Base-by-base conservation (phyloP, 2,797 vertebrate species). In the Perdix hodgsoniae region DNA sequence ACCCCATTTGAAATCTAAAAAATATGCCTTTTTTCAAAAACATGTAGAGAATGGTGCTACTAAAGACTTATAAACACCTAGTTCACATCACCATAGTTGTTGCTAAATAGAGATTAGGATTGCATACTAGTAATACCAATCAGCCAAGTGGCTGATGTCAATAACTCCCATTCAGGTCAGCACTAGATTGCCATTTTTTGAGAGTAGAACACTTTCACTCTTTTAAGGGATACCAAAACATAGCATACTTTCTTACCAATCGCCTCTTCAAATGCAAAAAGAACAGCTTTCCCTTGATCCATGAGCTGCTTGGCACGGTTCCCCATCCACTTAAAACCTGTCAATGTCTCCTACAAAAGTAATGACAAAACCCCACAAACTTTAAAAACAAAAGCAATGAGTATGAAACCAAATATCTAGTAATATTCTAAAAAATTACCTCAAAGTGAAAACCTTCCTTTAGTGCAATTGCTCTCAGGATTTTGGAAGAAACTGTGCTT, bases 281-380 rank as follows among this genome's bases (percentile, higher is more conserved):
- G 97, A 87, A 99, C 98, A 11, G 96, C 98, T 94, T 99, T 99
- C 31, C 98, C 98, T 95, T 99, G 98, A 89, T 99, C 98, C 97
- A 98, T 97, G 33, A 99, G 98, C 82, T 99, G 98, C 85, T 97
- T 98, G 83, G 98, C 98, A 97, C 99, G 96, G 97, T 99, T 99
- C 86, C 99, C 99, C 99, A 99, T 99, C 99, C 99, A 99, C 92
- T 99, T 99, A 96, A 99, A 99, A 75, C 99, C 99, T 5, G 99
- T 99, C 78, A 99, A 94, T 1, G 99, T 99, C 98, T 99, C 99
- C 99, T 99, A 95, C 37, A 82, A 66, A 29, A 82, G 63, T 2
- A n/a, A 90, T 54, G 11, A 86, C 27, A 44, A 78, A 39, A 42
- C 56, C 13, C 14, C 18, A 56, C 31, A 29, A 7, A 31, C n/a